Conservation (phyloP, 2,797 vertebrate species). For the Cheirogaleus major region DNA sequence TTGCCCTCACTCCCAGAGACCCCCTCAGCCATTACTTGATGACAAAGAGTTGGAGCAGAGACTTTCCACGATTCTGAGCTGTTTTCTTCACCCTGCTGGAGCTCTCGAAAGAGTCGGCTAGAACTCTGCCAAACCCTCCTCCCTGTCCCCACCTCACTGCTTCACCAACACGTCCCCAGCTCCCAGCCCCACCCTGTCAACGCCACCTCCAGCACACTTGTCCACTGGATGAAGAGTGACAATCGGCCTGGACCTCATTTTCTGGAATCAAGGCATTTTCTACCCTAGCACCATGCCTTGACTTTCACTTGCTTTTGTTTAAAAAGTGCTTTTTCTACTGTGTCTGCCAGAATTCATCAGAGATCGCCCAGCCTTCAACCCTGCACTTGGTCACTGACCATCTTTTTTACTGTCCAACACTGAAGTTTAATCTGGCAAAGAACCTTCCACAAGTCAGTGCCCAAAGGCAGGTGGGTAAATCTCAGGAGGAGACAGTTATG, state of each 20-base stretch:
- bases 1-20: neutral
- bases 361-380: neutral
- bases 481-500: neutral
- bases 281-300: neutral
- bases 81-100: neutral
- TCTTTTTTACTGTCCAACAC: neutral
- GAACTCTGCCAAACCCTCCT: neutral
- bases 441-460: neutral
- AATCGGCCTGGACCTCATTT: neutral
- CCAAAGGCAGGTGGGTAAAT: neutral
- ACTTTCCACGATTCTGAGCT: neutral
- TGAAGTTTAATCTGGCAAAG: neutral
- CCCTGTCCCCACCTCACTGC: neutral
- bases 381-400: neutral
- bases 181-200: neutral
- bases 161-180: neutral
- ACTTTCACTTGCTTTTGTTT: neutral
- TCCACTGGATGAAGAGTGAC: neutral
- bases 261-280: neutral
- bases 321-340: neutral
- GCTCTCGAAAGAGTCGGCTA: neutral
- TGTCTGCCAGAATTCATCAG: neutral
- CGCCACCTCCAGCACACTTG: neutral
- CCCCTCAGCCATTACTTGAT: neutral
- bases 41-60: neutral